Percentiles rank a stretch among this genome's conserved stretches.
These are phyloP conservation scores for Carollia perspicillata DNA, from an alignment of 2,113 vertebrate species.

Conservation along the genomic window DNA sequence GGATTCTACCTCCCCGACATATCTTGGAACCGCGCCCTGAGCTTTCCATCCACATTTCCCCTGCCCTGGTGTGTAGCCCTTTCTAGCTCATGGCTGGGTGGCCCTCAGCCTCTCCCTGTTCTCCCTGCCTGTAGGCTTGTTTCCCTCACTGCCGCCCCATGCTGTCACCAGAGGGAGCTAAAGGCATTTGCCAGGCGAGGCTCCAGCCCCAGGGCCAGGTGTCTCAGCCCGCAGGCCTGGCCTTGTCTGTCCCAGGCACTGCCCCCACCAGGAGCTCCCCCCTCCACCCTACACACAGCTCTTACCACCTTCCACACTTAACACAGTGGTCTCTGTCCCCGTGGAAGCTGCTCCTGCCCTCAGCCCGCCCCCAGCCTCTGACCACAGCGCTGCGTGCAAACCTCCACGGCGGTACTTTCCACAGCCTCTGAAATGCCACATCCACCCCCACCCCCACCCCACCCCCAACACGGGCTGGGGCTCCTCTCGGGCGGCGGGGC, in stretches of 20 bases:
- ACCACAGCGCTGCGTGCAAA: fast-evolving
- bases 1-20: fast-evolving
- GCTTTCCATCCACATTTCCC: fast-evolving
- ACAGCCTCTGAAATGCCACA: not conserved
- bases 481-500: not conserved
- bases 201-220: not conserved
- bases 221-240: not conserved
- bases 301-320: not conserved
- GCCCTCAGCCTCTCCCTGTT: not conserved
- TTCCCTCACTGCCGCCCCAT: not conserved
- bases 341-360: not conserved
- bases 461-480: not conserved
- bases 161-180: not conserved
- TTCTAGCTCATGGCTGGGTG: not conserved
- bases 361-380: not conserved
- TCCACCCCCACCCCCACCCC: no score
- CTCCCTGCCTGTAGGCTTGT: not conserved
- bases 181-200: not conserved
- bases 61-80: not conserved
- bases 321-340: not conserved
- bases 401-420: fast-evolving
- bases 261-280: not conserved
- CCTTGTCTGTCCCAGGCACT: not conserved
- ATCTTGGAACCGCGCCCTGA: no score
- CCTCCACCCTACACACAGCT: not conserved